Evolutionary conservation across 1,140 invertebrate species (phyloP).

Genomic region (Drosophila pectinifera): DNA sequence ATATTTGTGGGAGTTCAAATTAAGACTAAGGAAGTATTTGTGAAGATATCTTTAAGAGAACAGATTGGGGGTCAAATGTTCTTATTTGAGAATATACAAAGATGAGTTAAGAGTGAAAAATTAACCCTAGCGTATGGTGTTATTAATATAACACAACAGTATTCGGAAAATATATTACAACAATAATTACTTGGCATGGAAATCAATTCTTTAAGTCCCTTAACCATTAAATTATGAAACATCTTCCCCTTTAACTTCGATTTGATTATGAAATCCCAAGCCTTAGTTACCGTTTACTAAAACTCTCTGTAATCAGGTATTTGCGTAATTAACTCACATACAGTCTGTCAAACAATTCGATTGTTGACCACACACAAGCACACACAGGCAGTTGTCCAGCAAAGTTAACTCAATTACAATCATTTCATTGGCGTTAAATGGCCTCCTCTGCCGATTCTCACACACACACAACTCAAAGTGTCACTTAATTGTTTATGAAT

Average conservation of each 20-base stretch:
- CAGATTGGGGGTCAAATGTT: neutral
- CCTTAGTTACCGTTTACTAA: constrained; percentile 27
- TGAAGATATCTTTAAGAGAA: no score
- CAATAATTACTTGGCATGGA: no score
- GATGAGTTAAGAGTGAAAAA: neutral
- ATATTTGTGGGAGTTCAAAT: neutral
- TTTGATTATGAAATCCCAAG: no score
- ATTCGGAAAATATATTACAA: no score
- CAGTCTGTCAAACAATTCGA: constrained; percentile 43
- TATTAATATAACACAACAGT: no score
- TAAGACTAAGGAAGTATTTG: neutral
- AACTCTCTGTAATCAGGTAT: constrained; percentile 5
- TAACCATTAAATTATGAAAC: no score
- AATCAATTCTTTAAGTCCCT: no score
- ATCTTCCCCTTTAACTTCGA: neutral
- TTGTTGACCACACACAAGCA: constrained; percentile 34
- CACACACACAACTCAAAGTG: constrained; percentile 53
- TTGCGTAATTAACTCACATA: constrained; percentile 31
- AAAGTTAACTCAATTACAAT: constrained; percentile 75
- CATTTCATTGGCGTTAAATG: constrained; percentile 57
- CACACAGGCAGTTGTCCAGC: constrained; percentile 12
- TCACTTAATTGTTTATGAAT: constrained; percentile 78
- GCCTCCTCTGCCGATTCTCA: constrained; percentile 11
- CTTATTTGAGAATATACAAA: neutral
- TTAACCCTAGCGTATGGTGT: neutral